phyloP scores from a whole-genome alignment of 2,797 vertebrate genomes.

The Lycodopsis pacificus region DNA sequence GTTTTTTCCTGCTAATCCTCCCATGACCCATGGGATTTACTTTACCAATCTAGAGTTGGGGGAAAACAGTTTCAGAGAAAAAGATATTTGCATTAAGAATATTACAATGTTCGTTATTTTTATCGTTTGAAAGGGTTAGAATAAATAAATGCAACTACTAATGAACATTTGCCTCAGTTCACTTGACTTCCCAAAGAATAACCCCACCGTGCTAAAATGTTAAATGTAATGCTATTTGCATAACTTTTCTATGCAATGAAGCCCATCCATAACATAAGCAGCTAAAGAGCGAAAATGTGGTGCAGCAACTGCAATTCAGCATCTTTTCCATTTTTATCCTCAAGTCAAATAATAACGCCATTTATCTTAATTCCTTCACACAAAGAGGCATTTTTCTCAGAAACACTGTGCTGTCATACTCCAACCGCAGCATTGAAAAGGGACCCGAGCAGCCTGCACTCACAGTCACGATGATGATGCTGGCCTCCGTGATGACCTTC shows the following conservation, averaged over 20 bases:
- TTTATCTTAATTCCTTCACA: constrained; percentile 51
- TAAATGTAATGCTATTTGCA: constrained; percentile 31
- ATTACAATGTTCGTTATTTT: background rate
- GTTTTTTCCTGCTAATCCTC: background rate
- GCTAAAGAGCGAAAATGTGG: constrained; percentile 38
- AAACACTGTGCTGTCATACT: background rate
- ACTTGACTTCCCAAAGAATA: constrained; percentile 36
- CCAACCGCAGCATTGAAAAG: background rate
- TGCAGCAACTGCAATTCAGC: constrained; percentile 45
- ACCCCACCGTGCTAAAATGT: constrained; percentile 34
- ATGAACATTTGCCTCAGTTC: constrained; percentile 14
- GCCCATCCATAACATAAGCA: constrained; percentile 18
- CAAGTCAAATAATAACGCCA: constrained; percentile 42
- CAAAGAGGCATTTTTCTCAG: background rate
- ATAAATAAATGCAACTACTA: constrained; percentile 18
- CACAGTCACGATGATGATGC: constrained; percentile 85
- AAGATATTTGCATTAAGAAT: constrained; percentile 15
- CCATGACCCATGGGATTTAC: background rate
- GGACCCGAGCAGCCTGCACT: constrained; percentile 39
- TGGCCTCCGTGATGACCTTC: constrained; percentile 87
- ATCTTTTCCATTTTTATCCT: constrained; percentile 41
- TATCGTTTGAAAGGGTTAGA: constrained; percentile 1
- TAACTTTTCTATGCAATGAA: constrained; percentile 16
- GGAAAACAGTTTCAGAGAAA: constrained; percentile 2
- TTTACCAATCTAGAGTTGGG: background rate